Evolutionary conservation across 1,140 invertebrate species (phyloP), one percentile per base, ranked within the genome.

Genomic region (Plodia interpunctella): DNA sequence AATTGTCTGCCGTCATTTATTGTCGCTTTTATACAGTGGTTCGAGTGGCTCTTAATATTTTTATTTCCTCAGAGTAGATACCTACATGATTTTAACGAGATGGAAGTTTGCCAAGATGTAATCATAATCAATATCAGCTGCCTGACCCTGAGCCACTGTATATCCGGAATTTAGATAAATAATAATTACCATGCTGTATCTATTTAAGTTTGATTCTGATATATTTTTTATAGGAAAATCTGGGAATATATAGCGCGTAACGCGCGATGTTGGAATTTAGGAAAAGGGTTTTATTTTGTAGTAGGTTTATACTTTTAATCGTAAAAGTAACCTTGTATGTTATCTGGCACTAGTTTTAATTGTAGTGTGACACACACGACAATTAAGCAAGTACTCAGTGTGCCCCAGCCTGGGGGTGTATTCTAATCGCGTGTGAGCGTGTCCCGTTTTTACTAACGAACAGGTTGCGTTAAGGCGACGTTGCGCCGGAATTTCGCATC

Each of bases 371-470:
- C n/a, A n/a, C n/a, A n/a, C n/a, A n/a, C 13, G 32, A 11, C 32
- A 35, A 2, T 35, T 10, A n/a, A n/a, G n/a, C 10, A 5, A 5
- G 32, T 9, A 2, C 55, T 50, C 71, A 63, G 78, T 86, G 81
- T 80, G 74, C 55, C 72, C 28, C 69, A 38, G 53, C 69, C 13
- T 54, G 70, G 72, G 80, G 85, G 80, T 80, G 78, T 87, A 84
- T 84, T 88, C 82, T 88, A 88, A 88, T 87, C 81, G 81, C 81
- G 83, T 78, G 83, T 82, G 85, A 81, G 82, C 82, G 80, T 82
- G 82, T 66, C 72, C 73, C 80, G 83, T 85, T 87, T 88, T 88
- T 88, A 80, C 80, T 86, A 87, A 88, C 86, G 86, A 88, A 87
- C 83, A 84, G 83, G 82, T 87, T 84, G 85, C 83, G 83, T 88